Conservation (phyloP, 2,113 vertebrate species). For the Erpornis zantholeuca region DNA sequence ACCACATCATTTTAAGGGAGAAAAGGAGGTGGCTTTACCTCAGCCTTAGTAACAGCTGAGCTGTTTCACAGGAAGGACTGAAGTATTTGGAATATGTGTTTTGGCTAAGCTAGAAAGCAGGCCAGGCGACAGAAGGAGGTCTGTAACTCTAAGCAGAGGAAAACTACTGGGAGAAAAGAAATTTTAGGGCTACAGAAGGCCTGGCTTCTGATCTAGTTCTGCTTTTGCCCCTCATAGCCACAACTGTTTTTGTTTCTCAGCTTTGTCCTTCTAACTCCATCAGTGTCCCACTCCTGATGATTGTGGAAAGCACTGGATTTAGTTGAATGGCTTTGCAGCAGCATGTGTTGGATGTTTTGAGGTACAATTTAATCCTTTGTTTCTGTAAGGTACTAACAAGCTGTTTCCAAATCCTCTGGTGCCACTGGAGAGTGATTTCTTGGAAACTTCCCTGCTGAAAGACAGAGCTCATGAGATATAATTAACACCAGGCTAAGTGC, state of each 20-base stretch:
- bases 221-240: not conserved
- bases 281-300: not conserved
- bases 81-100: not conserved
- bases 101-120: not conserved
- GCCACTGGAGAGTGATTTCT: not conserved
- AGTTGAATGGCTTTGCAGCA: not conserved
- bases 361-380: constrained; percentile 13
- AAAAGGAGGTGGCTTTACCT: not conserved
- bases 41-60: not conserved
- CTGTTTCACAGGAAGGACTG: not conserved
- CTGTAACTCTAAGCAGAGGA: not conserved
- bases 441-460: not conserved
- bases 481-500: constrained; percentile 35
- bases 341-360: not conserved
- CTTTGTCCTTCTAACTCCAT: not conserved
- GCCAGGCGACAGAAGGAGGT: not conserved
- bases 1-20: not conserved
- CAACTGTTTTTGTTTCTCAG: not conserved
- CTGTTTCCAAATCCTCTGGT: constrained; percentile 16
- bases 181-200: not conserved
- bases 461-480: not conserved
- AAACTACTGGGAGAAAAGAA: not conserved
- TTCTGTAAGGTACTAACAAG: constrained; percentile 14
- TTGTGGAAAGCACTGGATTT: not conserved
- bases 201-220: not conserved